Evolutionary conservation across 2,888 invertebrate species (phyloP), one percentile per base, ranked within the genome.

Genomic region (Acanthococcus lagerstroemiae): DNA sequence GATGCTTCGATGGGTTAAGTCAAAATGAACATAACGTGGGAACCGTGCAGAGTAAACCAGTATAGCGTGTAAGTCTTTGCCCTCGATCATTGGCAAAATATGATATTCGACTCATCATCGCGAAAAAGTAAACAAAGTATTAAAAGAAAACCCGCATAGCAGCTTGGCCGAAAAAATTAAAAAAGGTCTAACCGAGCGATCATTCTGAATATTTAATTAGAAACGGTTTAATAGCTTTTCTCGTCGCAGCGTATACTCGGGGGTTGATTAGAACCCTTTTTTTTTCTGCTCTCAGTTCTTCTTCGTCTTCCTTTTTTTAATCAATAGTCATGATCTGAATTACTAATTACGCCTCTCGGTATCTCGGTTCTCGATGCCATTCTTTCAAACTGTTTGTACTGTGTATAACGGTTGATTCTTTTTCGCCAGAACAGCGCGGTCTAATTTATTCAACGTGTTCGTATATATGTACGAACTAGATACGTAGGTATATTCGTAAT

Each of bases 291-390:
- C 52, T 52, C 48, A 17, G 22, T 25, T 22, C 30, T 52, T 63
- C 30, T 63, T 63, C 50, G 27, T 63, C 52, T 52, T 54, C 30
- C 54, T 19, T 37, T 17, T 63, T 30, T 27, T 54, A 63, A 63
- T 63, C 63, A 63, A 63, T 63, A 63, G 63, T 63, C 63, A 63
- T 63, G 63, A 63, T 63, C 63, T 63, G 63, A 52, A 63, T 63
- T 54, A 54, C 54, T 63, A 63, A 63, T 63, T 63, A 63, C 63
- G 52, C 27, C 9, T 19, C 37, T 52, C 54, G 44, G 45, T 44
- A 25, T 46, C 58, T n/a, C 19, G 45, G 58, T 46, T 46, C 58
- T n/a, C 19, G n/a, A 45, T 58, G 44, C 46, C 24, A 58, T 58
- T 58, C 46, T 58, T 45, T 58, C 46, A 58, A 37, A 37, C 12